A percentile compares a stretch with the other conserved stretches of the same genome.
These are phyloP conservation scores for Chelonus formosanus DNA, from an alignment of 2,888 invertebrate genomes.

Conservation along the genomic window DNA sequence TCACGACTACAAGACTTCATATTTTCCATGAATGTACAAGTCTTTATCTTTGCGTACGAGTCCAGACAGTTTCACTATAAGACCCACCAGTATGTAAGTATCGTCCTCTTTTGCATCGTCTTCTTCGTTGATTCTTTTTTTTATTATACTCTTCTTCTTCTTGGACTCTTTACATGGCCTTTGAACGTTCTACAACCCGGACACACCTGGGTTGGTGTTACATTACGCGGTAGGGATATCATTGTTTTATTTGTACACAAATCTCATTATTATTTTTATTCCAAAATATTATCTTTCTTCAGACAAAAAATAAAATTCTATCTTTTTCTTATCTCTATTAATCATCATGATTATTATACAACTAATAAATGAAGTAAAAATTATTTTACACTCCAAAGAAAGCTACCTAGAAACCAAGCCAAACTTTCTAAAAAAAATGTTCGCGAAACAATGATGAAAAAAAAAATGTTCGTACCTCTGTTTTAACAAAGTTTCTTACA, in stretches of 20 bases:
- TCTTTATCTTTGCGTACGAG: not conserved
- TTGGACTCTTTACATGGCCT: constrained; percentile 21
- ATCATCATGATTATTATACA: no score
- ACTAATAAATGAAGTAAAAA: no score
- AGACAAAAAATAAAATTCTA: no score
- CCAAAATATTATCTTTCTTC: not conserved
- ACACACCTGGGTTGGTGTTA: constrained; percentile 52
- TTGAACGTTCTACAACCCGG: constrained; percentile 40
- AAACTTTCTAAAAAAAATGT: no score
- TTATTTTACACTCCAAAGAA: no score
- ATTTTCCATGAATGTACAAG: constrained; percentile 30
- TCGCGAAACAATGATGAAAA: no score
- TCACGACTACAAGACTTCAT: constrained; percentile 11
- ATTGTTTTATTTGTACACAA: not conserved
- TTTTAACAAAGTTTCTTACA: no score
- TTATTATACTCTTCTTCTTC: constrained; percentile 23
- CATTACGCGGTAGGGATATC: constrained; percentile 45
- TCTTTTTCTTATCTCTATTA: no score
- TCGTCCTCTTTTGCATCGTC: constrained; percentile 26
- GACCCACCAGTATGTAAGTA: constrained; percentile 25
- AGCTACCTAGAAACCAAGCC: no score
- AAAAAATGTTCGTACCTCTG: no score
- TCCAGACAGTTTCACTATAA: constrained; percentile 1
- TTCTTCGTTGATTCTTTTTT: constrained; percentile 22
- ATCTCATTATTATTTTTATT: constrained; percentile 7